Percentiles rank a stretch among this genome's conserved stretches.
phyloP scores from a whole-genome alignment of 2,888 invertebrate species.

The Eupeodes latifasciatus region DNA sequence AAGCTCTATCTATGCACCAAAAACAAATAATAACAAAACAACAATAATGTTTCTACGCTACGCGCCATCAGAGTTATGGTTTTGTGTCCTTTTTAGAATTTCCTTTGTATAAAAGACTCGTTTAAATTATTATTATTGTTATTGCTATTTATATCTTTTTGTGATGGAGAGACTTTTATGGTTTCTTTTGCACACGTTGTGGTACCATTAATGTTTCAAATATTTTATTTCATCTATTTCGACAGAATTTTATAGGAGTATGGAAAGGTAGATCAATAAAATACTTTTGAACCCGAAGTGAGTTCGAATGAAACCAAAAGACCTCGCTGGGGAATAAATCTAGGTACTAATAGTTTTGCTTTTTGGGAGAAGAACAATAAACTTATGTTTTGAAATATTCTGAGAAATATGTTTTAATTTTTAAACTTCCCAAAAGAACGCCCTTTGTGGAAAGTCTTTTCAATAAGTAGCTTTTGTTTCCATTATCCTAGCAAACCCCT shows the following conservation, averaged over 20 bases:
- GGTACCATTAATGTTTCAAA: conserved; percentile 49
- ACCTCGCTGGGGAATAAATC: too few species aligned
- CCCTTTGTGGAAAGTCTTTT: too few species aligned
- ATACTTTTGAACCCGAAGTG: background rate
- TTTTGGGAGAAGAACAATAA: too few species aligned
- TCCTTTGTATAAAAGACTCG: background rate
- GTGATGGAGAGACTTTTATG: conserved; percentile 31
- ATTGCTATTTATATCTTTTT: background rate
- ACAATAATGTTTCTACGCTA: background rate
- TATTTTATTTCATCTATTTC: conserved; percentile 49
- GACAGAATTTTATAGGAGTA: conserved; percentile 24
- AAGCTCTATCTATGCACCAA: background rate
- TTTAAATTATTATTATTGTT: conserved; percentile 34
- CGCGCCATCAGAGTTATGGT: background rate
- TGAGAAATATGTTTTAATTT: too few species aligned
- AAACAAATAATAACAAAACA: background rate
- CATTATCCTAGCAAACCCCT: too few species aligned
- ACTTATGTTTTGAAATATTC: too few species aligned
- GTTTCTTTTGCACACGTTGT: conserved; percentile 4
- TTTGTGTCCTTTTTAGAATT: background rate
- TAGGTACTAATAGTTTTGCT: too few species aligned
- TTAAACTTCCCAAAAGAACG: too few species aligned
- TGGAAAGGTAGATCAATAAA: background rate
- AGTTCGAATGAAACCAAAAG: too few species aligned
- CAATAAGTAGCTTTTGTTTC: too few species aligned